Evolutionary conservation across 1,140 invertebrate species (phyloP).

Genomic region (Antheraea mylitta): DNA sequence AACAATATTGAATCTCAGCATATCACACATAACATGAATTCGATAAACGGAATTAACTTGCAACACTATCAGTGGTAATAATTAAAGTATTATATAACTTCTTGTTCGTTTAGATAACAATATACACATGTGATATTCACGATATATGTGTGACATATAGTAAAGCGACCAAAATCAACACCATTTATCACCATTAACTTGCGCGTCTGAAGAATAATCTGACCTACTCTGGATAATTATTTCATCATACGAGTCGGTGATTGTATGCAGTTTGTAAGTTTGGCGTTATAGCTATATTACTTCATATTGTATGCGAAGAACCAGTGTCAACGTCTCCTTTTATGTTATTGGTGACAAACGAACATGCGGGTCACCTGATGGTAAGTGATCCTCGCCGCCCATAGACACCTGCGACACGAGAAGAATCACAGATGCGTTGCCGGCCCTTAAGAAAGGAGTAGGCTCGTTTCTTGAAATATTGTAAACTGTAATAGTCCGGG

Average conservation of each 20-base stretch:
- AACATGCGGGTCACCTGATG: too few relatives aligned
- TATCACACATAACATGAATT: neutral
- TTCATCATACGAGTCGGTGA: neutral
- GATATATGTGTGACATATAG: neutral
- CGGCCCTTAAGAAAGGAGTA: too few relatives aligned
- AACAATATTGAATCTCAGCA: neutral
- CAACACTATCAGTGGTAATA: neutral
- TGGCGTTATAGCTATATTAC: neutral
- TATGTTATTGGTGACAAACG: too few relatives aligned
- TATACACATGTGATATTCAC: slow-evolving; percentile 1
- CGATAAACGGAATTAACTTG: neutral
- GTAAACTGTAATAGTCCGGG: too few relatives aligned
- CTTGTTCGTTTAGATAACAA: neutral
- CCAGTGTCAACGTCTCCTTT: too few relatives aligned
- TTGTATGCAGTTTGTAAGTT: neutral
- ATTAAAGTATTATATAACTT: neutral
- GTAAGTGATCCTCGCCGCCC: too few relatives aligned
- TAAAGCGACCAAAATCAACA: slow-evolving; percentile 4
- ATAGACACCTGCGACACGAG: too few relatives aligned
- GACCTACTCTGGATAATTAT: neutral
- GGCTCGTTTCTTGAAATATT: too few relatives aligned
- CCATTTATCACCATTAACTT: slow-evolving; percentile 8
- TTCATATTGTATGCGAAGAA: neutral
- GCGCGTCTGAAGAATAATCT: neutral
- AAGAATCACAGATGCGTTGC: too few relatives aligned